A percentile compares a stretch with the other conserved stretches of the same genome.
Evolutionary conservation across 2,113 vertebrate species (phyloP).

Genomic region (Carollia perspicillata): DNA sequence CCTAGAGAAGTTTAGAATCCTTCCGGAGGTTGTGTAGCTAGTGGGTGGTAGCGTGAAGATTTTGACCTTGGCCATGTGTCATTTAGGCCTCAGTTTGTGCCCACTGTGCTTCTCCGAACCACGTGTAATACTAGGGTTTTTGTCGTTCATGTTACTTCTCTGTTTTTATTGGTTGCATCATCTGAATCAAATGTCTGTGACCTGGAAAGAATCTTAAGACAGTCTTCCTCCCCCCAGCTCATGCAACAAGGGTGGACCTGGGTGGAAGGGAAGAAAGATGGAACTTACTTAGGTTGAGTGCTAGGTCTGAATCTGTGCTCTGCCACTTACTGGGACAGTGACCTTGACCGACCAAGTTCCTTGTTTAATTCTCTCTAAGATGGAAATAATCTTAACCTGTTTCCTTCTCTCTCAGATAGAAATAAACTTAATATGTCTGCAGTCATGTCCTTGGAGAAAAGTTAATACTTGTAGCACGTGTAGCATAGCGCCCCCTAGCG

Average conservation of each 20-base stretch:
- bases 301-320: background rate
- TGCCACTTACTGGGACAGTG: background rate
- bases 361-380: background rate
- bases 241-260: fast-evolving
- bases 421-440: background rate
- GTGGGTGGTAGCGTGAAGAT: background rate
- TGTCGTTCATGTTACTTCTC: background rate
- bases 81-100: background rate
- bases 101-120: background rate
- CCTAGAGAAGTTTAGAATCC: background rate
- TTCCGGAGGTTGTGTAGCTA: background rate
- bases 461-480: background rate
- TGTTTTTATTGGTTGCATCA: background rate
- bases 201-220: background rate
- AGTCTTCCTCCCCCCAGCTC: fast-evolving
- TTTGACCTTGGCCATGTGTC: background rate
- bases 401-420: background rate
- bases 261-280: background rate
- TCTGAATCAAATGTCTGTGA: background rate
- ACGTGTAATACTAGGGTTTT: background rate
- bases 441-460: background rate
- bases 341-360: background rate
- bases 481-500: background rate
- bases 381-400: background rate
- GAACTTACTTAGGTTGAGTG: background rate